Evolutionary conservation across 2,888 invertebrate species (phyloP), one percentile per base, ranked within the genome.

Genomic region (Geophilus truncorum): DNA sequence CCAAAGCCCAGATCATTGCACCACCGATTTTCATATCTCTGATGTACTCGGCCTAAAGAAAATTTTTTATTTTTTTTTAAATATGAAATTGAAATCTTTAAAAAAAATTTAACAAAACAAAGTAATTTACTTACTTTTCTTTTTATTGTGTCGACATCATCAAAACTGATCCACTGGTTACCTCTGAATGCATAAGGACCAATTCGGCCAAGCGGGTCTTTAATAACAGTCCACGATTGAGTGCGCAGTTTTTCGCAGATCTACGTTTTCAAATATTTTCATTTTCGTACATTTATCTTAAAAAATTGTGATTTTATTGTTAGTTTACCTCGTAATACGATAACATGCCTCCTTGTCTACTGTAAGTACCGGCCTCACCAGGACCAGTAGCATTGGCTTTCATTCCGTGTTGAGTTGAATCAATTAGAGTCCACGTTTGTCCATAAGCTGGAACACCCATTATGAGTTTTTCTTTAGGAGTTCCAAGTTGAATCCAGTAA

Each of bases 81-180:
- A 77, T 36, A 12, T n/a, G 6, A 30, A 36, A 32, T 7, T 57
- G 5, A 57, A 4, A 15, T 10, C 18, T 28, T 10, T 9, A 30
- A 28, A 5, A 30, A 21, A 30, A 32, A 10, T 30, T 57, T 21
- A 6, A 6, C 57, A 57, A 57, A 6, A 57, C 23, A 4, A 6
- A 57, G 9, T 32, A 32, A 57, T 23, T 23, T 36, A 62, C 25
- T 62, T 70, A 85, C 85, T 84, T 96, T 96, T 84, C 93, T 92
- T 32, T 91, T 90, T 23, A 94, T 91, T 91, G 95, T 95, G 40
- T 91, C 90, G 40, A 92, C 91, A 86, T 97, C 96, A 85, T 97
- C 97, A 85, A 95, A 97, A 7, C 95, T 94, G 6, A 96, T 96
- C 96, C 96, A 97, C 85, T 97, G 96, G 86, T 95, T 94, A 0